Conservation (phyloP, 2,113 vertebrate genomes). For the Hiodon alosoides region DNA sequence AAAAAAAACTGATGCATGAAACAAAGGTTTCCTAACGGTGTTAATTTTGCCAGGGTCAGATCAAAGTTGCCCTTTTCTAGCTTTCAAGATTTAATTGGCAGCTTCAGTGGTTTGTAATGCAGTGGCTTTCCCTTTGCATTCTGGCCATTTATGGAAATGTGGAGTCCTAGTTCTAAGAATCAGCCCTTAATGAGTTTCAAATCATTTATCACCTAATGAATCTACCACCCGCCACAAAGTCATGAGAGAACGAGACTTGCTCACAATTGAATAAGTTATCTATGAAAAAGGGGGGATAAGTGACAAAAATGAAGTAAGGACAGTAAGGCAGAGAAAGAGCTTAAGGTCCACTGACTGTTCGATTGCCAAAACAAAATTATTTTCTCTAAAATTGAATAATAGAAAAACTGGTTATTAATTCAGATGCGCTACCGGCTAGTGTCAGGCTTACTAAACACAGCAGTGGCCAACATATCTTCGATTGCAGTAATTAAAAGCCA, state of each 20-base stretch:
- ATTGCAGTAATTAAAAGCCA: slow-evolving; percentile 11
- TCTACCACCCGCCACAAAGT: too few relatives aligned
- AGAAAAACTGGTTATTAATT: slow-evolving; percentile 22
- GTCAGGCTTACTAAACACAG: background rate
- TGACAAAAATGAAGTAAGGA: background rate
- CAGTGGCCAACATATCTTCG: background rate
- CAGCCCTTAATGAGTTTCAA: background rate
- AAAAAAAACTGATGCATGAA: background rate
- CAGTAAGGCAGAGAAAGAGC: background rate
- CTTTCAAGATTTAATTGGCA: background rate
- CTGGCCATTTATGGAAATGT: background rate
- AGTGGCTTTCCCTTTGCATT: background rate
- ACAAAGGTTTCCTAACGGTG: background rate
- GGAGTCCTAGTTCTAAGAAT: background rate
- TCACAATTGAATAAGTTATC: background rate
- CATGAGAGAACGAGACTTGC: background rate
- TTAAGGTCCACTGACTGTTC: background rate
- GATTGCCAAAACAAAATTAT: background rate
- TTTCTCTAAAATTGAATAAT: background rate
- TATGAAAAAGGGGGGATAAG: background rate
- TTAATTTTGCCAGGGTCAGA: slow-evolving; percentile 1
- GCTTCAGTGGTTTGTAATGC: background rate
- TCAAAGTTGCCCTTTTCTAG: background rate
- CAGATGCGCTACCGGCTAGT: background rate
- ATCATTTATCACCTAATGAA: background rate